Conservation (phyloP, 1,140 invertebrate genomes). For the Procambarus virginalis region DNA sequence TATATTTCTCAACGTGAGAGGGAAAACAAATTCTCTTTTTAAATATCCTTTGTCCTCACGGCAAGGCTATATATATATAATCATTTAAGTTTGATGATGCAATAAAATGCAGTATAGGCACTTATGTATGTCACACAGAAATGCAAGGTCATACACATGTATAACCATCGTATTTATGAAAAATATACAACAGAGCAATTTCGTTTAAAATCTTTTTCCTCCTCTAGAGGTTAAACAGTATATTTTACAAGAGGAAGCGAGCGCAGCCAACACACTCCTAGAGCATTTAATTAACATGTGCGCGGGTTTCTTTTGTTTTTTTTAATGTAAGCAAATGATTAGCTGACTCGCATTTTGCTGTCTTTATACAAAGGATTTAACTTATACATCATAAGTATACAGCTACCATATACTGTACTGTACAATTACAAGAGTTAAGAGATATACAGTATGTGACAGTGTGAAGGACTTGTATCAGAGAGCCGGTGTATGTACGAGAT, state of each 20-base stretch:
- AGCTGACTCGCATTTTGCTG: neutral
- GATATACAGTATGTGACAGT: neutral
- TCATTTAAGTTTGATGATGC: neutral
- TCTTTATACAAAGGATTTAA: slow-evolving; percentile 4
- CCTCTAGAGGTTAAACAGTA: neutral
- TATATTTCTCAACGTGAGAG: neutral
- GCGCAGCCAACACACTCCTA: neutral
- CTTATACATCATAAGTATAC: neutral
- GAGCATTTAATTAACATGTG: neutral
- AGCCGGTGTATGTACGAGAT: neutral
- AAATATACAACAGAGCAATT: neutral
- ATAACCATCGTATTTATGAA: neutral
- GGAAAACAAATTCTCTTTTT: neutral
- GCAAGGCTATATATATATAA: neutral
- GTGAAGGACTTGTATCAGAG: no score
- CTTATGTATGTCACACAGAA: neutral
- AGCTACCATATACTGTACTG: neutral
- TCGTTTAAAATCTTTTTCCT: neutral
- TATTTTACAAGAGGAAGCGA: neutral
- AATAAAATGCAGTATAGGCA: neutral
- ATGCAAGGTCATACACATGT: neutral
- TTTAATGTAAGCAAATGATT: neutral
- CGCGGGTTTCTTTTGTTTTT: neutral
- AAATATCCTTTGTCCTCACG: neutral
- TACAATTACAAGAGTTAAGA: neutral